Percentiles rank a stretch among this genome's conserved stretches.
Evolutionary conservation across 2,113 vertebrate species (phyloP).

Genomic region (Dryoscopus gambensis): DNA sequence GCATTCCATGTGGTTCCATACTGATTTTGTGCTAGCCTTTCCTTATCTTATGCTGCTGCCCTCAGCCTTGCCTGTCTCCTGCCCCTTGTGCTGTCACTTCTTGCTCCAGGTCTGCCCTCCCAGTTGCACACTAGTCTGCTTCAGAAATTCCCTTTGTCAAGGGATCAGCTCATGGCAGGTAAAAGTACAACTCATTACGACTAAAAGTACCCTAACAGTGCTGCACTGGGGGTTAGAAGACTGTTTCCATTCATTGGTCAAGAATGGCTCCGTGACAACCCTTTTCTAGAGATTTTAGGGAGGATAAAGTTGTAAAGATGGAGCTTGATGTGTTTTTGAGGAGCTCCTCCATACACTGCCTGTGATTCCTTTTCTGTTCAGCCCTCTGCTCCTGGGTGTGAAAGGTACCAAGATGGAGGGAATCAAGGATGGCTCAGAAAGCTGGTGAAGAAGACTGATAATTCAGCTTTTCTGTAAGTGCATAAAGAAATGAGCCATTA

Average conservation of each 20-base stretch:
- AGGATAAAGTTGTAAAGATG: neutral
- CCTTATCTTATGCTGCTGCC: neutral
- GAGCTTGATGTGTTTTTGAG: neutral
- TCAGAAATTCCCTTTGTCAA: neutral
- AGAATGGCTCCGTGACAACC: neutral
- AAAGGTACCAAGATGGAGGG: neutral
- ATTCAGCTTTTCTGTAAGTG: neutral
- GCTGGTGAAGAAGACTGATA: neutral
- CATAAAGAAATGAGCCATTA: neutral
- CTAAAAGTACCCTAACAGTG: neutral
- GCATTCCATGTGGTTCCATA: neutral
- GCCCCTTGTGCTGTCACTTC: neutral
- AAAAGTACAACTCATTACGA: neutral
- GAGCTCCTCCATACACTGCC: neutral
- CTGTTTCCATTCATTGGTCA: neutral
- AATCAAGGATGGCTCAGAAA: neutral
- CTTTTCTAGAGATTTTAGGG: neutral
- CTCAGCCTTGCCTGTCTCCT: neutral
- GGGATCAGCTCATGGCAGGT: neutral
- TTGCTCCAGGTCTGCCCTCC: neutral
- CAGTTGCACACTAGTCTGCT: neutral
- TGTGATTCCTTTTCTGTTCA: neutral
- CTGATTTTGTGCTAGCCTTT: neutral
- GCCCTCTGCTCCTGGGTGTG: neutral
- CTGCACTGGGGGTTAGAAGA: neutral